Conservation (phyloP, 2,888 invertebrate genomes). For the Drosophila fungiperda region DNA sequence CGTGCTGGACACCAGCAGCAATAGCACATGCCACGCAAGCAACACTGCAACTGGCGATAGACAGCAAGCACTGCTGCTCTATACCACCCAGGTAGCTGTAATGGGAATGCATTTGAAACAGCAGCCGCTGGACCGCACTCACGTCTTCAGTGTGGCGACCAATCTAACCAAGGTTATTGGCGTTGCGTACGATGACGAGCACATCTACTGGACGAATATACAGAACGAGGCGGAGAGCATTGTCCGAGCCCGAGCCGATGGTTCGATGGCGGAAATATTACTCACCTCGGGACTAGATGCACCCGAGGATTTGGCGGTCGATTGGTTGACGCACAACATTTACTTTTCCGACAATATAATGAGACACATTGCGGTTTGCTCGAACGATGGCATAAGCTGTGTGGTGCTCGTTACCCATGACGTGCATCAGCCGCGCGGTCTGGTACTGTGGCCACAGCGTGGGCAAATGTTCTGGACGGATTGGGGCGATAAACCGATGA, state of each 20-base stretch:
- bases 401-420: slow-evolving; percentile 88
- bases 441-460: slow-evolving; percentile 89
- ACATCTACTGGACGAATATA: slow-evolving; percentile 92
- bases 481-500: slow-evolving; percentile 91
- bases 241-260: slow-evolving; percentile 88
- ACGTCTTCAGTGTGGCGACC: slow-evolving; percentile 84
- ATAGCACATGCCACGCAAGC: slow-evolving; percentile 86
- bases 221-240: slow-evolving; percentile 90
- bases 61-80: slow-evolving; percentile 89
- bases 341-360: slow-evolving; percentile 92
- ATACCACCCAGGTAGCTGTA: slow-evolving; percentile 89
- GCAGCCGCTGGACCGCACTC: slow-evolving; percentile 63
- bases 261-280: slow-evolving; percentile 87
- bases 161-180: slow-evolving; percentile 87
- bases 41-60: slow-evolving; percentile 84
- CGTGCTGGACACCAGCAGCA: slow-evolving; percentile 85
- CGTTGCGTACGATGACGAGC: slow-evolving; percentile 89
- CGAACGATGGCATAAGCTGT: slow-evolving; percentile 88
- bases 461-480: slow-evolving; percentile 97
- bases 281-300: slow-evolving; percentile 89
- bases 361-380: slow-evolving; percentile 91
- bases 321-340: slow-evolving; percentile 91
- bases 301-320: slow-evolving; percentile 91
- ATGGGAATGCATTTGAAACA: slow-evolving; percentile 88
- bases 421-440: slow-evolving; percentile 89